These are phyloP conservation scores for Kryphioiulus occultus DNA, from an alignment of 2,888 invertebrate genomes.

Conservation along the genomic window DNA sequence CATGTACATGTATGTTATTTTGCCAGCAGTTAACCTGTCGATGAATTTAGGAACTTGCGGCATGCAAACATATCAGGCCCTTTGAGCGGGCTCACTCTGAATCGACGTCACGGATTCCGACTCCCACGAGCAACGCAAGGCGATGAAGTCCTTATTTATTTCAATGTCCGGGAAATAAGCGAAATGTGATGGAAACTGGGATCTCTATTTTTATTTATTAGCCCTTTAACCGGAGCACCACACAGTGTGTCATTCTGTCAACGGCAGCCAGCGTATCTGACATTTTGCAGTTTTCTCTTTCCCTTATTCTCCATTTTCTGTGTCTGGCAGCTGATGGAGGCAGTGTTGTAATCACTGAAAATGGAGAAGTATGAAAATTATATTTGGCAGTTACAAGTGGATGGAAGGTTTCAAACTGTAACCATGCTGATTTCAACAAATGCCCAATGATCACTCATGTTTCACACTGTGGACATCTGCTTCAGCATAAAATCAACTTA, in stretches of 20 bases:
- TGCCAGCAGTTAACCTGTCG: neutral
- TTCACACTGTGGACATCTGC: too few species aligned
- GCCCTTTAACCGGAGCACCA: neutral
- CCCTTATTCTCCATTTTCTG: neutral
- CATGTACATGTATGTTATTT: neutral
- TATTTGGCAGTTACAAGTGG: neutral
- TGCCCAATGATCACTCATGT: too few species aligned
- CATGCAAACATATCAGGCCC: neutral
- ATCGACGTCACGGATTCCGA: neutral
- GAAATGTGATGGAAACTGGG: constrained; percentile 25
- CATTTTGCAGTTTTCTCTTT: neutral
- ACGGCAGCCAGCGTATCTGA: neutral
- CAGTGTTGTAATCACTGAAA: neutral
- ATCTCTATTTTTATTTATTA: constrained; percentile 24
- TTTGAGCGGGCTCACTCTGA: neutral
- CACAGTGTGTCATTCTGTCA: neutral
- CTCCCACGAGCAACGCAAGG: neutral
- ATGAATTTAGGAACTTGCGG: neutral
- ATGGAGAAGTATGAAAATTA: neutral
- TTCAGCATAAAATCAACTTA: too few species aligned
- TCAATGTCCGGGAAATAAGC: neutral
- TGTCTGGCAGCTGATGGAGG: neutral
- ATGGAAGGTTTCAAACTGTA: neutral
- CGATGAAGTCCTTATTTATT: neutral
- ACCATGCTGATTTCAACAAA: too few species aligned